Conservation (phyloP, 2,888 invertebrate genomes). For the Synergus laeviventris region DNA sequence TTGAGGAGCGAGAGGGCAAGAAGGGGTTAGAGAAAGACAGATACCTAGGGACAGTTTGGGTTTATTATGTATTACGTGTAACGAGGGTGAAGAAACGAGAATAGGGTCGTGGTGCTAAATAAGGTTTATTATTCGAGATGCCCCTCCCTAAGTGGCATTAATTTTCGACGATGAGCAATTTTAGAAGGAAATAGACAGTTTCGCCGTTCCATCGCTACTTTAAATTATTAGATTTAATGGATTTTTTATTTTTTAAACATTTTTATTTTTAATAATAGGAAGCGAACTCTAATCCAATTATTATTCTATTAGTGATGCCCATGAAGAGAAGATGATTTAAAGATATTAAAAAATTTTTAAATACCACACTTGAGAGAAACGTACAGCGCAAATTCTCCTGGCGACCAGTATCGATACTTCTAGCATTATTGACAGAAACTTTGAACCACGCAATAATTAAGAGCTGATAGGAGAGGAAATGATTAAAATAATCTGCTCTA, state of each 20-base stretch:
- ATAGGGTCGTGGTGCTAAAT: slow-evolving; percentile 7
- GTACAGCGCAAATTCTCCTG: background rate
- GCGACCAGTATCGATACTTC: background rate
- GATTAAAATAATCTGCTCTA: background rate
- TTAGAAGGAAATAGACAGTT: background rate
- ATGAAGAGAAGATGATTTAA: background rate
- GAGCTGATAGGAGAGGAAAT: background rate
- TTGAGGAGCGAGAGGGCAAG: background rate
- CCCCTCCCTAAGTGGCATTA: slow-evolving; percentile 2
- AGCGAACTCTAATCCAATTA: background rate
- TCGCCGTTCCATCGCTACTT: background rate
- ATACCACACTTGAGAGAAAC: background rate
- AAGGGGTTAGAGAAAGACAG: slow-evolving; percentile 22
- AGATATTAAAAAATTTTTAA: background rate
- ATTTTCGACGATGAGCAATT: slow-evolving; percentile 10
- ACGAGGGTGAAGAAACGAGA: slow-evolving; percentile 19
- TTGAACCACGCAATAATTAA: background rate
- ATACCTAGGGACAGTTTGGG: slow-evolving; percentile 18
- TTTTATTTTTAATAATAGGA: background rate
- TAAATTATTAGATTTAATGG: background rate
- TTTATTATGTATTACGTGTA: slow-evolving; percentile 37
- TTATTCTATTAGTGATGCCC: background rate
- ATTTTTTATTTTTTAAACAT: background rate
- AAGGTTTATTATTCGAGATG: slow-evolving; percentile 29
- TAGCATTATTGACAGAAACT: background rate